Percentiles rank a stretch among this genome's conserved stretches.
These are phyloP conservation scores for Antennarius striatus DNA, from an alignment of 2,113 vertebrate species.

Conservation along the genomic window DNA sequence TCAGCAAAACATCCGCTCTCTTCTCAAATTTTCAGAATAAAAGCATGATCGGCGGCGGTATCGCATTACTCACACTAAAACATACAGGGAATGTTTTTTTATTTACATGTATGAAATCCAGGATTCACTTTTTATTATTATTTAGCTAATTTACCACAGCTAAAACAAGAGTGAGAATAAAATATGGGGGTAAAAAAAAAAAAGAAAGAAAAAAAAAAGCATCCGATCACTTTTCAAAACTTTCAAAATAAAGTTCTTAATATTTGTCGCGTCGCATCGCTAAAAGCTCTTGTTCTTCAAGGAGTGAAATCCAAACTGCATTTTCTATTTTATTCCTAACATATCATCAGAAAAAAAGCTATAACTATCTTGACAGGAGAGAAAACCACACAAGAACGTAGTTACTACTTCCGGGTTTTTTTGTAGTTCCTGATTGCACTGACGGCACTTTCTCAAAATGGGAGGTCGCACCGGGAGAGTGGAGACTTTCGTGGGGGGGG, in stretches of 20 bases:
- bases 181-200: neutral
- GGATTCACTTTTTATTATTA: too few species aligned
- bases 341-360: neutral
- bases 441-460: conserved; percentile 14
- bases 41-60: accelerated
- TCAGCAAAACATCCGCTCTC: conserved; percentile 47
- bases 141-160: too few species aligned
- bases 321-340: accelerated
- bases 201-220: neutral
- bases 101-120: too few species aligned
- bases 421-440: neutral
- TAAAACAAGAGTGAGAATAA: too few species aligned
- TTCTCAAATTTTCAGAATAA: conserved; percentile 62
- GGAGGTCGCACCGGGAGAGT: conserved; percentile 59
- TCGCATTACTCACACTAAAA: too few species aligned
- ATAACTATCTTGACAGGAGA: neutral
- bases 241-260: conserved; percentile 26
- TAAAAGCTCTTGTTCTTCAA: accelerated
- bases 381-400: neutral
- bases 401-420: conserved; percentile 45
- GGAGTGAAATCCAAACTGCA: accelerated
- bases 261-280: too few species aligned
- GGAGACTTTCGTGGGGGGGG: conserved; percentile 42
- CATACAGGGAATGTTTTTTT: too few species aligned
- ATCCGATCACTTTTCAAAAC: neutral